Evolutionary conservation across 92 coral and sea anemone species (phyloP).

Genomic region (Isaurus tuberculatus): DNA sequence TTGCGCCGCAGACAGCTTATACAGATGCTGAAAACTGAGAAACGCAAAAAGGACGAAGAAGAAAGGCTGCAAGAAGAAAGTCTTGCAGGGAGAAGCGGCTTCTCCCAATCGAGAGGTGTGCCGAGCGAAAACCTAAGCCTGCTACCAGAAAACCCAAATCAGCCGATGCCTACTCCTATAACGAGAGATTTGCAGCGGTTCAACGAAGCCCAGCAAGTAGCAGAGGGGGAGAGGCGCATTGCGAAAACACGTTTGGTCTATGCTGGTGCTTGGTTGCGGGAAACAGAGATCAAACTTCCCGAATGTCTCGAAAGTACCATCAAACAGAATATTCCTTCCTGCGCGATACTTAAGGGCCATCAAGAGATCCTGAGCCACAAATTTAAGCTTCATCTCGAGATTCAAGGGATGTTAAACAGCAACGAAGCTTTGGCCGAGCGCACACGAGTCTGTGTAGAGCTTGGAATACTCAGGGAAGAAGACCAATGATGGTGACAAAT

Average conservation of each 20-base stretch:
- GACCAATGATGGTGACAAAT: conserved; percentile 29
- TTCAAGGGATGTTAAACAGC: conserved; percentile 17
- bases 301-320: conserved; percentile 18
- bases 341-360: conserved; percentile 25
- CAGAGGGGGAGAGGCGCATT: not conserved
- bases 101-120: conserved; percentile 15
- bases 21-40: too few species aligned
- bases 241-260: conserved; percentile 19
- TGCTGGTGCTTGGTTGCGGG: conserved; percentile 19
- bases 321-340: conserved; percentile 5
- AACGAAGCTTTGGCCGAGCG: conserved; percentile 27
- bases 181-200: too few species aligned
- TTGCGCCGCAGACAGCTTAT: conserved; percentile 29
- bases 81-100: not conserved
- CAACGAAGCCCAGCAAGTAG: too few species aligned
- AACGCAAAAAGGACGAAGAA: conserved; percentile 15
- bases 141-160: too few species aligned
- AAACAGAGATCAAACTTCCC: too few species aligned
- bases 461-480: not conserved
- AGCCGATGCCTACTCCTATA: too few species aligned
- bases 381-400: conserved; percentile 8
- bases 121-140: conserved; percentile 16
- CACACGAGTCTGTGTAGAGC: not conserved
- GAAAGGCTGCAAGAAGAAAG: conserved; percentile 14
- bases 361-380: conserved; percentile 28